Conservation (phyloP, 1,140 invertebrate genomes). For the Zaprionus africanus region DNA sequence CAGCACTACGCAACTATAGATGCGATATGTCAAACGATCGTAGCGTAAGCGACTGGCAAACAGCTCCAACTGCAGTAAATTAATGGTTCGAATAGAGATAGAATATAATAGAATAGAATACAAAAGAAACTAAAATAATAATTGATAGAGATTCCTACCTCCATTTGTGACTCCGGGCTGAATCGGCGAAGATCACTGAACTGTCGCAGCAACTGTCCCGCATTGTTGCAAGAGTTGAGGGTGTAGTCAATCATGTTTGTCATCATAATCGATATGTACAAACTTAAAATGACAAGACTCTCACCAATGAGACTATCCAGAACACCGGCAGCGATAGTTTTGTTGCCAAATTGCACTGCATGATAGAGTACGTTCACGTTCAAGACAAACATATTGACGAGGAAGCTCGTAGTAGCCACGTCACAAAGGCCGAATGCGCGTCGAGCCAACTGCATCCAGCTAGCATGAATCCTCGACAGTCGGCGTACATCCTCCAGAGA, state of each 20-base stretch:
- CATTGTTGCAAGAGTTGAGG: slow-evolving; percentile 51
- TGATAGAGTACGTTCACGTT: slow-evolving; percentile 61
- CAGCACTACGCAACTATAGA: slow-evolving; percentile 48
- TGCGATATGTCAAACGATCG: slow-evolving; percentile 50
- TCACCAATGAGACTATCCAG: slow-evolving; percentile 33
- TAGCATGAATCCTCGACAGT: slow-evolving; percentile 38
- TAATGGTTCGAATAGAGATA: background rate
- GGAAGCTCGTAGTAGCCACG: slow-evolving; percentile 37
- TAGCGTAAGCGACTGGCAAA: slow-evolving; percentile 37
- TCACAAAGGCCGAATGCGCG: slow-evolving; percentile 43
- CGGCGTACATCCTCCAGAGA: slow-evolving; percentile 7
- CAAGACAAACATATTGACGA: slow-evolving; percentile 51
- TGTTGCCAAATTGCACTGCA: slow-evolving; percentile 60
- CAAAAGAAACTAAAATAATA: no score
- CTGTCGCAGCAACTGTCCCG: slow-evolving; percentile 26
- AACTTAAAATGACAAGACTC: slow-evolving; percentile 26
- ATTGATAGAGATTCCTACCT: slow-evolving; percentile 27
- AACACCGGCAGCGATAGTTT: slow-evolving; percentile 30
- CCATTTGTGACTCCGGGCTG: slow-evolving; percentile 13
- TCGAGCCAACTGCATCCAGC: slow-evolving; percentile 39
- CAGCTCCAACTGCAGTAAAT: slow-evolving; percentile 43
- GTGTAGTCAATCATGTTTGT: slow-evolving; percentile 56
- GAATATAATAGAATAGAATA: no score
- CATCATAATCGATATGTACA: slow-evolving; percentile 12
- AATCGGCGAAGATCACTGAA: slow-evolving; percentile 42